phyloP scores from a whole-genome alignment of 2,797 vertebrate genomes.

The Danionella dracula region DNA sequence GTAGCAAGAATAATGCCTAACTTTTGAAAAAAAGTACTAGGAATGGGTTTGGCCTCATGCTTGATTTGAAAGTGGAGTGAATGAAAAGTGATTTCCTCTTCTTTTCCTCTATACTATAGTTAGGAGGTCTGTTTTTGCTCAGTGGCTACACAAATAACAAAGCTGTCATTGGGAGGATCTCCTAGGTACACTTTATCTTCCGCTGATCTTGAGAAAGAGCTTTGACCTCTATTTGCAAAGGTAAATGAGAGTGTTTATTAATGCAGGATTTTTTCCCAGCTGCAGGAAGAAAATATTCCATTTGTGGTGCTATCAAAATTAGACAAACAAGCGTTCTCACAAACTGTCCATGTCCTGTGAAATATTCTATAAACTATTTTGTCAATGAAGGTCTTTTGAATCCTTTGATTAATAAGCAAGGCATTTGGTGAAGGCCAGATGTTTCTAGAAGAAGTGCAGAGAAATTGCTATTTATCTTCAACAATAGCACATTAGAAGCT shows the following conservation, averaged over 20 bases:
- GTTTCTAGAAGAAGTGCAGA: background rate
- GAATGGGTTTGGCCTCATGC: conserved; percentile 17
- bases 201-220: conserved; percentile 38
- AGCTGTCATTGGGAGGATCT: conserved; percentile 47
- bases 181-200: conserved; percentile 48
- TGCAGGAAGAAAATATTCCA: conserved; percentile 3
- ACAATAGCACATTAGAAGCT: background rate
- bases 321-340: background rate
- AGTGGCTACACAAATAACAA: conserved; percentile 49
- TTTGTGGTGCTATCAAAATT: background rate
- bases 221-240: conserved; percentile 45
- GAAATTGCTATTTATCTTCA: background rate
- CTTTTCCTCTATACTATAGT: conserved; percentile 35
- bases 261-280: conserved; percentile 39
- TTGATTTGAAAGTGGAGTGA: conserved; percentile 43
- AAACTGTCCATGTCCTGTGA: background rate
- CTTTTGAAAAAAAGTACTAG: no score
- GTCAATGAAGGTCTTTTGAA: background rate
- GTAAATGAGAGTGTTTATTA: conserved; percentile 42
- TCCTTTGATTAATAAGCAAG: background rate
- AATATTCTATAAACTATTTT: conserved; percentile 14
- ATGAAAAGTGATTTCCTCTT: conserved; percentile 53
- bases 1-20: no score
- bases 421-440: background rate
- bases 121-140: conserved; percentile 50